Evolutionary conservation across 1,140 invertebrate species (phyloP), one percentile per base, ranked within the genome.

Genomic region (Thalassaphorura encarpata): DNA sequence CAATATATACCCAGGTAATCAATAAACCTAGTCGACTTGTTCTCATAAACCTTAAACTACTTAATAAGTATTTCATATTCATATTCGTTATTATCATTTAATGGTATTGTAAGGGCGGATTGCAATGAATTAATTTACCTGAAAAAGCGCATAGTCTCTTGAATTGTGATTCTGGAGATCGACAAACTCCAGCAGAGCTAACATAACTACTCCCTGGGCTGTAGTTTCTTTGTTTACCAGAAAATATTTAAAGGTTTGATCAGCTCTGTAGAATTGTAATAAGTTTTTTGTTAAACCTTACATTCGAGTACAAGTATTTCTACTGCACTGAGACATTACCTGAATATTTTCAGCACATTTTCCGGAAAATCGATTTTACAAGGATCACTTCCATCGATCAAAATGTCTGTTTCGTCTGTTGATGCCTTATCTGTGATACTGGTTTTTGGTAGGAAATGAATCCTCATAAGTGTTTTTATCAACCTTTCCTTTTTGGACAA

Each of bases 211-310:
- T 76, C 98, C 92, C 67, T 93, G 85, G 0, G 95, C 93, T 24
- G 92, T 97, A 2, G 95, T 99, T 72, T 99, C 95, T 69, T 97
- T 97, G 70, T 96, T 90, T 47, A 99, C 89, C 40, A 95, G 79
- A 53, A 99, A 80, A 75, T 95, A 98, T 75, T 97, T 97, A 77
- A 88, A 97, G 3, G 88, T 89, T 75, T 98, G 95, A 77, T 99
- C 96, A 24, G 88, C 81, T 75, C 89, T 87, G 68, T 87, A 92
- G n/a, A 91, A 43, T 43, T 11, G 33, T 36, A 6, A 43, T n/a
- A 21, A 6, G 21, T 11, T 19, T 36, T 36, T 36, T 11, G 33
- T 36, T 11, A 36, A 36, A 8, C 8, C 8, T 8, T 36, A 36
- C 8, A 36, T 11, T 36, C 8, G 33, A 36, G 8, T 36, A n/a